Base-by-base conservation (phyloP, 2,888 invertebrate species). In the Diaprepes abbreviatus region DNA sequence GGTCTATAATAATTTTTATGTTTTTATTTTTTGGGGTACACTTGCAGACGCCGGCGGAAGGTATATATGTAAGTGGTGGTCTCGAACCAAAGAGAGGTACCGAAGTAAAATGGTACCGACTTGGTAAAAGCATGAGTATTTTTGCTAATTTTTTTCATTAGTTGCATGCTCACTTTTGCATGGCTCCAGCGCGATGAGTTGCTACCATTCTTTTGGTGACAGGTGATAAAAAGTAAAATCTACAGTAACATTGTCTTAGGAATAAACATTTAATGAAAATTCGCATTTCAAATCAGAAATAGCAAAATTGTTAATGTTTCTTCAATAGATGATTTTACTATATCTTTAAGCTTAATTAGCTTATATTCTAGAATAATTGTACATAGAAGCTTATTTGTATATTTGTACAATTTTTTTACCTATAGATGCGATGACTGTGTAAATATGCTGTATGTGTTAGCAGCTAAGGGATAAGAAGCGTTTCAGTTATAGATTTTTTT, bases 11-110 rank as follows among this genome's bases (percentile, higher is more conserved):
- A 78, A 78, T 80, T 78, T 74, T 78, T 74, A 70, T 77, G 74
- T 79, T 80, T 78, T 80, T 80, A 78, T 80, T 82, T 79, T 82
- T 81, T 80, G 77, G 81, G 81, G 80, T 79, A 78, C 79, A 81
- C 81, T 81, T 80, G 80, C 82, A 83, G 83, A 79, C 79, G 81
- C 83, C 78, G 78, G 80, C 81, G 85, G 85, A 79, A 82, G 79
- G 80, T 85, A 85, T 82, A 79, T 80, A 79, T 81, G 85, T 85
- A 85, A 85, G 85, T 85, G 83, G 83, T 84, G 83, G 83, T 83
- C 83, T 82, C 79, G 75, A 78, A 74, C 78, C 73, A 58, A 66
- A 57, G 59, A 67, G 52, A 48, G 62, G 62, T 66, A 70, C 66
- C 60, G 48, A 60, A 64, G 33, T 54, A 16, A 63, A 43, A 40